Evolutionary conservation across 1,140 invertebrate genomes (phyloP).

Genomic region (Eumaeus atala): DNA sequence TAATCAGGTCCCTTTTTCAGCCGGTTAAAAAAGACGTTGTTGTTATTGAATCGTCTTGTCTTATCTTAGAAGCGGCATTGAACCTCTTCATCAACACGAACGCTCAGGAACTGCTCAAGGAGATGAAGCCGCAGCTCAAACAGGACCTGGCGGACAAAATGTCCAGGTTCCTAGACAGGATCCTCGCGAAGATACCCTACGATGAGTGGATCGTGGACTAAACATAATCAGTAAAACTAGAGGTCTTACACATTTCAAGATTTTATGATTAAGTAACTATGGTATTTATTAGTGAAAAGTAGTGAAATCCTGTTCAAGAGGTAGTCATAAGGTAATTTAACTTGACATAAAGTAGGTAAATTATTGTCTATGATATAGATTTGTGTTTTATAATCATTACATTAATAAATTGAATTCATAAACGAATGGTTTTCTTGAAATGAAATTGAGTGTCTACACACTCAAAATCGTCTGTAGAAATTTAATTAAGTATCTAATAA

Average conservation of each 20-base stretch:
- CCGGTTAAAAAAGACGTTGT: too few species aligned
- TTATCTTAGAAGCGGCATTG: constrained; percentile 81
- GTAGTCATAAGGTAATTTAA: too few species aligned
- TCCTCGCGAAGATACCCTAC: constrained; percentile 84
- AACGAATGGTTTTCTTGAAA: background rate
- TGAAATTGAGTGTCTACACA: too few species aligned
- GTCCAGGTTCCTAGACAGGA: constrained; percentile 82
- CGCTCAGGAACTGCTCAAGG: constrained; percentile 85
- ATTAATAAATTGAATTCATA: background rate
- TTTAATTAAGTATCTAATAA: too few species aligned
- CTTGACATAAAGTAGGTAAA: too few species aligned
- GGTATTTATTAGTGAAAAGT: background rate
- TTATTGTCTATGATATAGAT: too few species aligned
- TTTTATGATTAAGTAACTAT: background rate
- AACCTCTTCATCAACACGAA: constrained; percentile 92
- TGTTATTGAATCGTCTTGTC: constrained; percentile 16
- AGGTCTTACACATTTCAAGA: background rate
- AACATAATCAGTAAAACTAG: background rate
- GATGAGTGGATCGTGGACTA: constrained; percentile 79
- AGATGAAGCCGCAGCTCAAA: constrained; percentile 90
- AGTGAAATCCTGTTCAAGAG: too few species aligned
- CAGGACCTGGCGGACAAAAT: constrained; percentile 83
- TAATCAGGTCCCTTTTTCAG: too few species aligned
- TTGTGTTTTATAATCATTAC: too few species aligned
- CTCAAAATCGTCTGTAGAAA: too few species aligned